phyloP scores from a whole-genome alignment of 1,140 invertebrate genomes.

The Pogonognathellus flavescens region DNA sequence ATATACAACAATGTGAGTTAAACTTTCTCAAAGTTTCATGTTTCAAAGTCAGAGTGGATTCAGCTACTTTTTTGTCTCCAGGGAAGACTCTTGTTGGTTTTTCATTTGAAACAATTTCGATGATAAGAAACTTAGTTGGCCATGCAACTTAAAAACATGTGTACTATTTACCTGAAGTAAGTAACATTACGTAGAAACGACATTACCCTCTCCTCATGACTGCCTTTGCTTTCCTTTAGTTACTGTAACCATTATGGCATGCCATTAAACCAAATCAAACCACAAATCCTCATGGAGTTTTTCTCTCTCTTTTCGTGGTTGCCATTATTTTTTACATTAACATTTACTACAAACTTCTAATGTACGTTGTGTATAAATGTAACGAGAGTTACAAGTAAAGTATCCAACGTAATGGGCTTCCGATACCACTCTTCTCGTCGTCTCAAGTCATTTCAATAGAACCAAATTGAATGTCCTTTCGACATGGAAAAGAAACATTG shows the following conservation, averaged over 20 bases:
- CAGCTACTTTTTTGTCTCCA: slow-evolving; percentile 30
- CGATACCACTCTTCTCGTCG: too few relatives aligned
- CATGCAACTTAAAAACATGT: neutral
- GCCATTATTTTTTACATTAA: neutral
- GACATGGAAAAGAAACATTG: neutral
- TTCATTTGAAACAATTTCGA: slow-evolving; percentile 40
- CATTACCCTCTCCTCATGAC: slow-evolving; percentile 6
- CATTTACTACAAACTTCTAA: too few relatives aligned
- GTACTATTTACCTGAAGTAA: slow-evolving; percentile 31
- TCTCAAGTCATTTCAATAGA: too few relatives aligned
- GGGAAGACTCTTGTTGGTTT: slow-evolving; percentile 43
- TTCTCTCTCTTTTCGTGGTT: neutral
- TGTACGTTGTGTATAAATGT: too few relatives aligned
- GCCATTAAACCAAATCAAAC: slow-evolving; percentile 32
- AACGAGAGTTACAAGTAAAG: too few relatives aligned
- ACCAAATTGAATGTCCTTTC: too few relatives aligned
- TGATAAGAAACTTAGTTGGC: slow-evolving; percentile 28
- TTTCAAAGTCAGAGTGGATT: slow-evolving; percentile 37
- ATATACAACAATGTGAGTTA: slow-evolving; percentile 22
- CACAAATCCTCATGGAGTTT: slow-evolving; percentile 32
- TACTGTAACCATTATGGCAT: slow-evolving; percentile 42
- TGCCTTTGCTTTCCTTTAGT: slow-evolving; percentile 11
- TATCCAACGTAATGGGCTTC: too few relatives aligned
- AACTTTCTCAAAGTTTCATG: slow-evolving; percentile 47
- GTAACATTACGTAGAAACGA: slow-evolving; percentile 33